Conservation (phyloP, 2,888 invertebrate species). For the Icerya purchasi region DNA sequence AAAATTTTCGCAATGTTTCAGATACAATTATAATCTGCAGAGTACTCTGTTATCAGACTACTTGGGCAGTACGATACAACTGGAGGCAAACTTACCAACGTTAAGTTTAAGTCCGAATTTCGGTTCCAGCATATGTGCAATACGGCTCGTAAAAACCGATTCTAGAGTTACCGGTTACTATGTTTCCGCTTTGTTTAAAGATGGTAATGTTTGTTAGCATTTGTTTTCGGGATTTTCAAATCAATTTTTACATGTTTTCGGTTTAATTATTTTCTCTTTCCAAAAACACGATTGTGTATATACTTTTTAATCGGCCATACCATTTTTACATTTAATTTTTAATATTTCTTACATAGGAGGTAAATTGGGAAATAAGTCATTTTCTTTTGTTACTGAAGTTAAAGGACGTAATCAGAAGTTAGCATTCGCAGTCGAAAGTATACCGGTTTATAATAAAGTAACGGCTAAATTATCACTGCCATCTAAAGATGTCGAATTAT, state of each 20-base stretch:
- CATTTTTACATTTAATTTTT: too few species aligned
- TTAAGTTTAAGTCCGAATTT: constrained; percentile 3
- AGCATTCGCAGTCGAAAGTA: not conserved
- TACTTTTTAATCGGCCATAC: too few species aligned
- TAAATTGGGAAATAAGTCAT: not conserved
- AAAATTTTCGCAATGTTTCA: not conserved
- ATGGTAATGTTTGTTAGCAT: too few species aligned
- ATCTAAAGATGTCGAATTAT: not conserved
- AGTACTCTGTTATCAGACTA: not conserved
- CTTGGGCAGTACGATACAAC: constrained; percentile 1
- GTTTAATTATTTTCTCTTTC: too few species aligned
- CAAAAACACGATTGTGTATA: too few species aligned
- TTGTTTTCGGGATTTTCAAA: too few species aligned
- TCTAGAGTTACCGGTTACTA: not conserved
- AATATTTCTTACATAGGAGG: too few species aligned
- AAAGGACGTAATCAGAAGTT: not conserved
- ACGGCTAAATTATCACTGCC: not conserved
- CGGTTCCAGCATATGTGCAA: constrained; percentile 3
- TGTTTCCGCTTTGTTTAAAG: not conserved
- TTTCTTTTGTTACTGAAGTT: not conserved
- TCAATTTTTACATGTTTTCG: too few species aligned
- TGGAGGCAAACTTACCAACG: constrained; percentile 1
- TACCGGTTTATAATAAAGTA: not conserved
- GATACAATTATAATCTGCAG: not conserved
- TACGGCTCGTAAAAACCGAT: constrained; percentile 2